phyloP scores from a whole-genome alignment of 2,888 invertebrate species.

The Apeira syringaria region DNA sequence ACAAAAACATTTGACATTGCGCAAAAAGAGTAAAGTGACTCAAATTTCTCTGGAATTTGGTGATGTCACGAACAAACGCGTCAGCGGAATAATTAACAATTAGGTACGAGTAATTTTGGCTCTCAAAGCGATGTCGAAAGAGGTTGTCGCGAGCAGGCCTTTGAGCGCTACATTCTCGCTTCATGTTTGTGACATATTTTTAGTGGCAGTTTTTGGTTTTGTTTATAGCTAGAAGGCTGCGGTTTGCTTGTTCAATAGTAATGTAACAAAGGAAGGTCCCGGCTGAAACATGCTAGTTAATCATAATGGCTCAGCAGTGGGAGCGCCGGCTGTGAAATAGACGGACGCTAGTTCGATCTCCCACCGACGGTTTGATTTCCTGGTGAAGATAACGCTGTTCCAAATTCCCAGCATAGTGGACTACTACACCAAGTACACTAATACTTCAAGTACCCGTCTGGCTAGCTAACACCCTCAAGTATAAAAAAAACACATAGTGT shows the following conservation, averaged over 20 bases:
- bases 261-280: too few relatives aligned
- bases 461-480: too few relatives aligned
- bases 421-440: not conserved
- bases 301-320: too few relatives aligned
- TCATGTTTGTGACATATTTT: conserved; percentile 28
- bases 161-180: conserved; percentile 22
- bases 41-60: conserved; percentile 12
- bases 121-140: conserved; percentile 39
- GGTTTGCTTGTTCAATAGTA: too few relatives aligned
- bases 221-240: not conserved
- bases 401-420: too few relatives aligned
- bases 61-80: conserved; percentile 27
- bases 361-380: too few relatives aligned
- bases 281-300: too few relatives aligned
- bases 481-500: too few relatives aligned
- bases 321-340: too few relatives aligned
- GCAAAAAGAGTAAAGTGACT: conserved; percentile 7
- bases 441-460: too few relatives aligned
- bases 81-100: conserved; percentile 48
- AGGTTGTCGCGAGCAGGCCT: conserved; percentile 40
- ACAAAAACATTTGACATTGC: conserved; percentile 15
- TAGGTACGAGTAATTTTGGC: conserved; percentile 38
- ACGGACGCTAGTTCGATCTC: too few relatives aligned
- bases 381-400: too few relatives aligned
- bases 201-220: conserved; percentile 14